Base-by-base conservation (phyloP, 2,888 invertebrate species). In the Gasteruption jaculator region DNA sequence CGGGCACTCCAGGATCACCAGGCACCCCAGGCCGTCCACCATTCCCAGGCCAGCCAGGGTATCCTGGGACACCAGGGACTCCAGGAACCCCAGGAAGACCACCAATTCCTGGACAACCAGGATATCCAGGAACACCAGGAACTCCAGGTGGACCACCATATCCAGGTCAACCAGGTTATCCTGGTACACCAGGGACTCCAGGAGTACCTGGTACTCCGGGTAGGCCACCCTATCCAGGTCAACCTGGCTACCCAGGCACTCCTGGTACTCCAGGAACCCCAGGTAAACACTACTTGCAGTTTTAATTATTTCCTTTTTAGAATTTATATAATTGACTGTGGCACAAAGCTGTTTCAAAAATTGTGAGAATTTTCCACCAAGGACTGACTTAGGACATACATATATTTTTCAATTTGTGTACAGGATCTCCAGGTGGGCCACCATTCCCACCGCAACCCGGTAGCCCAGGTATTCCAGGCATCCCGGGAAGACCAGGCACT, bases 81-180 rank as follows among this genome's bases (percentile, higher is more conserved):
- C 52, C 56, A n/a, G 46, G 45, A 7, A 25, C 35, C 24, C 48
- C 47, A 6, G 46, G 46, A 5, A 15, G 18, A n/a, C 30, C 45
- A 8, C 50, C 45, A 14, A 25, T 26, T 11, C 41, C 58, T 5
- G 60, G 63, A 32, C 56, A 53, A 38, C 46, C 54, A 24, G 61
- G 55, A 21, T 8, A 38, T 6, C 38, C 51, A 33, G 63, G 68
- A 5, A 41, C 54, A 1, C 63, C 71, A 0, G 68, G 66, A 0
- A 22, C 52, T 2, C 60, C 61, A 14, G 60, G 63, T 50, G 49
- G 50, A 4, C 59, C 62, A 22, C 61, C 62, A 4, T 37, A 50
- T 14, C 66, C 71, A 6, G 63, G 60, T 22, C 54, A 47, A 33
- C 56, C 67, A 1, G 38, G 27, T 8, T 15, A 41, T 21, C 46